These are phyloP conservation scores for Mormoops blainvillei DNA, from an alignment of 2,113 vertebrate species.

Conservation along the genomic window DNA sequence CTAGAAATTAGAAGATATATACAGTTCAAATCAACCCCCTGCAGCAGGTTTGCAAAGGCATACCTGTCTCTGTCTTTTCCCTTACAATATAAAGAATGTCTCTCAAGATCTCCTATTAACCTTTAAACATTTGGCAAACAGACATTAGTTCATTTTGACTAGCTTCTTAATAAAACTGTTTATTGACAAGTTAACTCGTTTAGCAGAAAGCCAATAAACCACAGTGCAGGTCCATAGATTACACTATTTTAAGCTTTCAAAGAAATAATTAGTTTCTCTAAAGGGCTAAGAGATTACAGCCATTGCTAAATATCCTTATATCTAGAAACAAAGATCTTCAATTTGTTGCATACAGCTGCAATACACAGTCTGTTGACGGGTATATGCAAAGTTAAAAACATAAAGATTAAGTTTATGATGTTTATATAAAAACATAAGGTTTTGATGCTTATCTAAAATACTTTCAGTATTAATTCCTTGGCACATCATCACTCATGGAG, in stretches of 20 bases:
- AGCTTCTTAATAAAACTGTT: constrained; percentile 35
- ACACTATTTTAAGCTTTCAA: constrained; percentile 31
- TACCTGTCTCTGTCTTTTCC: background rate
- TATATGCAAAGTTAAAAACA: background rate
- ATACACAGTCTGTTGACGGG: background rate
- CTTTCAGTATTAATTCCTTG: background rate
- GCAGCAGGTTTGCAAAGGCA: background rate
- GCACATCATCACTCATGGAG: background rate
- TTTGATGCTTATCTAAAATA: background rate
- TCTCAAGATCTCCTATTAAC: background rate
- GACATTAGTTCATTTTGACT: constrained; percentile 18
- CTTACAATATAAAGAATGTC: background rate
- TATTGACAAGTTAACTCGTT: constrained; percentile 46
- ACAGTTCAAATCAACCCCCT: background rate
- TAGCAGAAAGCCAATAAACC: constrained; percentile 52
- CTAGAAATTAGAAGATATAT: background rate
- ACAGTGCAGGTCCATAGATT: constrained; percentile 19
- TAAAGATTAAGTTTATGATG: background rate
- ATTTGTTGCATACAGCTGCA: background rate
- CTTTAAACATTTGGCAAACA: constrained; percentile 24
- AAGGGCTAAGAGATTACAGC: background rate
- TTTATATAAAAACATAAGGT: background rate
- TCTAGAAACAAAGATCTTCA: background rate
- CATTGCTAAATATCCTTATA: background rate
- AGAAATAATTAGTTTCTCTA: background rate